phyloP scores from a whole-genome alignment of 2,888 invertebrate species.

The Entomobrya multifasciata region DNA sequence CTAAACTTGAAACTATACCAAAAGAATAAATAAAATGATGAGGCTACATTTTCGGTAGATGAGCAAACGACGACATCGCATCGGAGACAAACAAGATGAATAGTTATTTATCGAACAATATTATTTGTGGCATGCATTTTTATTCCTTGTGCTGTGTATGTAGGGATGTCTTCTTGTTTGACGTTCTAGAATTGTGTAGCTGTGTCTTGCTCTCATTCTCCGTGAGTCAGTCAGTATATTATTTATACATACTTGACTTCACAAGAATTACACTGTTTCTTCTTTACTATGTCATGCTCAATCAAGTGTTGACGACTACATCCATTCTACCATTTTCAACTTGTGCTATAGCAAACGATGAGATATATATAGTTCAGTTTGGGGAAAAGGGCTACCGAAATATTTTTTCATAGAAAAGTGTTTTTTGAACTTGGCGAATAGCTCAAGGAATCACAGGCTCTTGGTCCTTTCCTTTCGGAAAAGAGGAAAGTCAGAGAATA shows the following conservation, averaged over 20 bases:
- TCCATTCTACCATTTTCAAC: slow-evolving; percentile 48
- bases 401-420: slow-evolving; percentile 9
- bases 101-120: slow-evolving; percentile 15
- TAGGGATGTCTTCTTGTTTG: too few species aligned
- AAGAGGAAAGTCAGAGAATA: too few species aligned
- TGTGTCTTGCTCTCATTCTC: neutral
- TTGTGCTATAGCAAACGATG: neutral
- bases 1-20: too few species aligned
- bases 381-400: neutral
- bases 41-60: neutral
- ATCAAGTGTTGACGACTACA: slow-evolving; percentile 78
- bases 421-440: slow-evolving; percentile 35
- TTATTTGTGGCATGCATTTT: neutral
- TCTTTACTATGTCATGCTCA: slow-evolving; percentile 74
- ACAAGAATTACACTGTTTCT: slow-evolving; percentile 62
- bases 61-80: slow-evolving; percentile 15
- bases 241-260: slow-evolving; percentile 58
- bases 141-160: too few species aligned
- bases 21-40: too few species aligned
- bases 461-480: slow-evolving; percentile 41
- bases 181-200: neutral
- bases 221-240: slow-evolving; percentile 38
- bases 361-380: neutral
- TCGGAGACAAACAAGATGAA: slow-evolving; percentile 34
- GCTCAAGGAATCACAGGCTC: neutral